Evolutionary conservation across 2,797 vertebrate genomes (phyloP).

Genomic region (Silurus lanzhouensis): DNA sequence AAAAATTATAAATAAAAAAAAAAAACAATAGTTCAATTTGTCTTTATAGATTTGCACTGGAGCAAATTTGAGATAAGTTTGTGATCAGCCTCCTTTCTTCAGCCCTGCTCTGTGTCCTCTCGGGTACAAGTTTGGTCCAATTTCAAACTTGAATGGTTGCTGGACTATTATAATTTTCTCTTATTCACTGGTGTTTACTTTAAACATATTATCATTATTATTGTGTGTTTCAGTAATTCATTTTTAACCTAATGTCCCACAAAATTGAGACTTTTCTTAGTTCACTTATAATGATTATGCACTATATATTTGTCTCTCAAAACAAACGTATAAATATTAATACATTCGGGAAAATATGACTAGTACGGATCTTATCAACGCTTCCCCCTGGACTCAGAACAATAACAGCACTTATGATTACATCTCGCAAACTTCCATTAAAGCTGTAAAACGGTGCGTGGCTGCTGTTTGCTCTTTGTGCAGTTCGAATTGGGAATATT

Average conservation of each 20-base stretch:
- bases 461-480: neutral
- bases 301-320: neutral
- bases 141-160: neutral
- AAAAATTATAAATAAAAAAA: neutral
- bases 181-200: neutral
- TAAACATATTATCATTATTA: neutral
- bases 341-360: neutral
- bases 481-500: conserved; percentile 7
- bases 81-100: neutral
- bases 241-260: too few relatives aligned
- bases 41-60: neutral
- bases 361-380: neutral
- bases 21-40: neutral
- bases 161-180: neutral
- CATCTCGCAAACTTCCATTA: neutral
- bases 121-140: neutral
- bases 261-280: neutral
- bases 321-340: neutral
- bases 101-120: neutral
- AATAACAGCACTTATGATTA: neutral
- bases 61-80: neutral
- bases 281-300: too few relatives aligned
- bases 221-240: neutral
- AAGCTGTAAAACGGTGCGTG: neutral
- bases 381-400: neutral